Base-by-base conservation (phyloP, 2,888 invertebrate genomes). In the Thalpophila matura region DNA sequence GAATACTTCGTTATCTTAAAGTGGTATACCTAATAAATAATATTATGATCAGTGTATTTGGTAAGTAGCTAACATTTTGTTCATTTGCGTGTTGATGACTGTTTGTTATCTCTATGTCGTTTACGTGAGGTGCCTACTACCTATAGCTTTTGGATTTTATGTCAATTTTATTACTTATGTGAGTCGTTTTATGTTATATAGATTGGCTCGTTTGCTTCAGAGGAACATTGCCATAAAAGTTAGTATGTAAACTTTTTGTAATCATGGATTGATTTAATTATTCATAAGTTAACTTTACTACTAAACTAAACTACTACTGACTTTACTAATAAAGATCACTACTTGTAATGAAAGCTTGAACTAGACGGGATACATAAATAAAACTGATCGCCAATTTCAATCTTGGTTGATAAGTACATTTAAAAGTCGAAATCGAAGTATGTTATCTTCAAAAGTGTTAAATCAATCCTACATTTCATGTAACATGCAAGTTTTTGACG, bases 151-250 rank as follows among this genome's bases (percentile, higher is more conserved):
- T 40, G 51, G 42, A 60, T 51, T 73, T 74, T 65, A 74, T 61
- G 74, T 38, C 54, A 16, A 61, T 74, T 74, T 74, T 62, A 74
- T 69, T 64, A 50, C 60, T 47, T 55, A 67, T 55, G 57, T 58
- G 58, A 63, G 47, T 55, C 33, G 37, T 58, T 55, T 68, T 68
- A 73, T 68, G 53, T 51, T 16, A 50, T 70, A 68, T 68, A 63
- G 68, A 70, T 63, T 51, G 63, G 49, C 51, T 51, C 63, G 70
- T 56, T 56, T 55, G 47, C 54, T 54, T 53, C 54, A 50, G 18
- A 60, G 12, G 51, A 55, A 62, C 45, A 40, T 46, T 55, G 31
- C n/a, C 7, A 68, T 62, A 51, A 46, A 51, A 46, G 46, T 29
- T 55, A 45, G 61, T 46, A 46, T 51, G n/a, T 10, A 20, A 26